Evolutionary conservation across 2,888 invertebrate genomes (phyloP).

Genomic region (Panzeria rudis): DNA sequence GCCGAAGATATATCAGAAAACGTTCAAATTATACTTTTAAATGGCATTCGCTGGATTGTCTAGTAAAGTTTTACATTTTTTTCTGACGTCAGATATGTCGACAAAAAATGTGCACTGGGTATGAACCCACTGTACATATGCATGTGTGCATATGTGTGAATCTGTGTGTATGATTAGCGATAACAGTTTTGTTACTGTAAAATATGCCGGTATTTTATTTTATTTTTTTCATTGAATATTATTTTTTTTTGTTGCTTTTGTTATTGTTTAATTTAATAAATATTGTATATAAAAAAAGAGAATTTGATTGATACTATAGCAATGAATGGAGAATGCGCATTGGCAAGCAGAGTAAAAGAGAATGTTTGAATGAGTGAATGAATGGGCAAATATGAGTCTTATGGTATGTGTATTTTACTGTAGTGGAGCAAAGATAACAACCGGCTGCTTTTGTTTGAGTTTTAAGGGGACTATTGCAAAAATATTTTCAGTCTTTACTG

Average conservation of each 20-base stretch:
- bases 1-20: too few species aligned
- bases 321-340: conserved; percentile 50
- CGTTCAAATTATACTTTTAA: too few species aligned
- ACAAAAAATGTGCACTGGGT: too few species aligned
- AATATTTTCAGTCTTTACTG: conserved; percentile 78
- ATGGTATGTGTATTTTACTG: conserved; percentile 14
- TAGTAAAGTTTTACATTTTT: too few species aligned
- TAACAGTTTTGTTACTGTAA: conserved; percentile 46
- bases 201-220: conserved; percentile 66
- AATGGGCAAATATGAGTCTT: conserved; percentile 17
- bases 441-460: conserved; percentile 68
- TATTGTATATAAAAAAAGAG: conserved; percentile 35
- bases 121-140: too few species aligned
- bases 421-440: conserved; percentile 66
- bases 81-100: too few species aligned
- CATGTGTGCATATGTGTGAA: too few species aligned
- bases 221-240: conserved; percentile 17
- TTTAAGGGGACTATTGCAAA: conserved; percentile 64
- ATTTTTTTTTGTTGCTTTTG: conserved; percentile 35
- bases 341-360: conserved; percentile 24
- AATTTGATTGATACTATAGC: conserved; percentile 46
- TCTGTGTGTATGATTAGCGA: not conserved
- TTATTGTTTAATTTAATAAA: conserved; percentile 47
- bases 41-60: too few species aligned
- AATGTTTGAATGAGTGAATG: conserved; percentile 15